Conservation (phyloP, 2,797 vertebrate species). For the Otolemur crassicaudatus region DNA sequence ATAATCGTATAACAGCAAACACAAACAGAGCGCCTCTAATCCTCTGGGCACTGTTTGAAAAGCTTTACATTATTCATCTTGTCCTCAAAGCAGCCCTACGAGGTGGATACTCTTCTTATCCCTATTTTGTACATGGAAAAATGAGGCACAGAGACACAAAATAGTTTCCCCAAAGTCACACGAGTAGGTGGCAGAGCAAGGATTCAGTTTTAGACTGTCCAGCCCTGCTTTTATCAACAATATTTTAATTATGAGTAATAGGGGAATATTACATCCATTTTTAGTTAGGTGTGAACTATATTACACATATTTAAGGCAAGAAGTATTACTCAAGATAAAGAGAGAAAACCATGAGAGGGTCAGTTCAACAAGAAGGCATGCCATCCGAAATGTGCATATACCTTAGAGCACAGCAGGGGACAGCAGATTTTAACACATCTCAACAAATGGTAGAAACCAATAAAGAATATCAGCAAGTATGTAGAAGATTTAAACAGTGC, state of each 20-base stretch:
- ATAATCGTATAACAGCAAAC: background rate
- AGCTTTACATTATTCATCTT: background rate
- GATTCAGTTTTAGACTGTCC: background rate
- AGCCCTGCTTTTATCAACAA: background rate
- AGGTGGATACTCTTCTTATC: background rate
- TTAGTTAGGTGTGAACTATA: background rate
- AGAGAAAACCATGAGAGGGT: background rate
- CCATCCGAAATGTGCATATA: background rate
- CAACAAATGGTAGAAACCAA: background rate
- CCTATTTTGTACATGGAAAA: slow-evolving; percentile 10
- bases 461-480: background rate
- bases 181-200: background rate
- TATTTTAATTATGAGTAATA: background rate
- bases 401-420: background rate
- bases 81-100: background rate
- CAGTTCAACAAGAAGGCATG: background rate
- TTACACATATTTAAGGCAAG: slow-evolving; percentile 8
- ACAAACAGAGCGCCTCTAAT: background rate
- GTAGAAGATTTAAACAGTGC: background rate
- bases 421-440: background rate
- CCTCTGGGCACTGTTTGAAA: background rate
- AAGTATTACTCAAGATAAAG: slow-evolving; percentile 14
- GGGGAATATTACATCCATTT: background rate
- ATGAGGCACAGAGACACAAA: background rate
- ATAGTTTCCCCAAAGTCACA: background rate